A percentile compares a stretch with the other conserved stretches of the same genome.
Conservation (phyloP, 2,888 invertebrate species). For the Eupithecia dodoneata region DNA sequence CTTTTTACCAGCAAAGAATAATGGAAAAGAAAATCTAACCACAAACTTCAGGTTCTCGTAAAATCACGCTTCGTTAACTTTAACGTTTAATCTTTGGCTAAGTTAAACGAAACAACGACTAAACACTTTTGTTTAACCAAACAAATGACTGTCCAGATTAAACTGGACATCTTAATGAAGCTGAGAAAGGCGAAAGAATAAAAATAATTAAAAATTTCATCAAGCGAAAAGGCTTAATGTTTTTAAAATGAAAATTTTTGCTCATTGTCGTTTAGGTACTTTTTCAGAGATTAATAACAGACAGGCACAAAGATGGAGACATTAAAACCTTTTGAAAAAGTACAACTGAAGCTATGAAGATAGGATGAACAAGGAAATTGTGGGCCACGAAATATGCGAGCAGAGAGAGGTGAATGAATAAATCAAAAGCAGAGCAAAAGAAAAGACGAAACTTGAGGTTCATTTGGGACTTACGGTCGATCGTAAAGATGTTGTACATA, state of each 20-base stretch:
- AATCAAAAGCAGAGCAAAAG: neutral
- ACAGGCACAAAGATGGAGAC: constrained; percentile 73
- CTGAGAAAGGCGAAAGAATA: constrained; percentile 42
- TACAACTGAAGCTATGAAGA: constrained; percentile 57
- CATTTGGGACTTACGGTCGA: neutral
- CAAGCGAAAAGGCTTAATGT: constrained; percentile 60
- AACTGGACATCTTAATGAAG: constrained; percentile 45
- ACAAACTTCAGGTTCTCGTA: constrained; percentile 8
- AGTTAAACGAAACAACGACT: constrained; percentile 34
- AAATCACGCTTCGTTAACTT: constrained; percentile 7
- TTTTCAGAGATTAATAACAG: constrained; percentile 77
- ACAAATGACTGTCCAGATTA: constrained; percentile 45
- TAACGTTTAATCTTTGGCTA: constrained; percentile 24
- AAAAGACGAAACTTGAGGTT: neutral
- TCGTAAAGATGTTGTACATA: neutral
- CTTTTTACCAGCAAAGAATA: neutral
- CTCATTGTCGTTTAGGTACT: constrained; percentile 64
- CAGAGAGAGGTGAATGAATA: neutral
- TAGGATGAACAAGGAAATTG: constrained; percentile 68
- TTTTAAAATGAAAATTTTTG: constrained; percentile 58
- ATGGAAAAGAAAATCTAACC: neutral
- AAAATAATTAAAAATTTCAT: constrained; percentile 67
- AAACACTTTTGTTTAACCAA: constrained; percentile 41
- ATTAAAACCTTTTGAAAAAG: constrained; percentile 74
- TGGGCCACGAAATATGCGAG: constrained; percentile 50